Conservation (phyloP, 2,113 vertebrate genomes). For the Atlantisia rogersi region DNA sequence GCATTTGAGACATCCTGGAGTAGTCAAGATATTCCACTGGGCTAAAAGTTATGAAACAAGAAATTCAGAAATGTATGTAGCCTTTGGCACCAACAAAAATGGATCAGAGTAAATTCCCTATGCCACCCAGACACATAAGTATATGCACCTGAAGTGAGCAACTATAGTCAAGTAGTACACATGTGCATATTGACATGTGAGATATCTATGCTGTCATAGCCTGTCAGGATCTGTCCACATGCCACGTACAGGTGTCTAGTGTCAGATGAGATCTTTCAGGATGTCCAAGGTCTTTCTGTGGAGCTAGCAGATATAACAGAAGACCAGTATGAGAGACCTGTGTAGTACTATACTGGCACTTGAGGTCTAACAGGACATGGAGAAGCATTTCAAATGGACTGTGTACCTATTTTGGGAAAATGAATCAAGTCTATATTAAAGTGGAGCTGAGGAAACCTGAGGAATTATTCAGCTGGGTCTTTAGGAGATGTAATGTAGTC, state of each 20-base stretch:
- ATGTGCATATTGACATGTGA: not conserved
- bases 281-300: not conserved
- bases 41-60: not conserved
- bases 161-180: not conserved
- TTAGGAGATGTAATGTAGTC: not conserved
- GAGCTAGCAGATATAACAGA: not conserved
- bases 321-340: not conserved
- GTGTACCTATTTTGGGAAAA: not conserved
- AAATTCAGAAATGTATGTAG: not conserved
- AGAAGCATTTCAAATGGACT: not conserved
- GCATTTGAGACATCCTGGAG: not conserved
- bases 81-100: not conserved
- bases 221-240: not conserved
- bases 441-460: not conserved
- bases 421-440: not conserved
- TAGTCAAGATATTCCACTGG: not conserved
- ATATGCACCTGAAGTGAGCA: not conserved
- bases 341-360: not conserved
- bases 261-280: not conserved
- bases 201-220: not conserved
- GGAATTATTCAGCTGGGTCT: not conserved
- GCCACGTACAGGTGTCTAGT: not conserved
- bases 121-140: accelerated
- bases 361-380: not conserved
- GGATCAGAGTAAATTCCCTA: accelerated